These are phyloP conservation scores for Platysternon megacephalum DNA, from an alignment of 2,113 vertebrate genomes.

Conservation along the genomic window DNA sequence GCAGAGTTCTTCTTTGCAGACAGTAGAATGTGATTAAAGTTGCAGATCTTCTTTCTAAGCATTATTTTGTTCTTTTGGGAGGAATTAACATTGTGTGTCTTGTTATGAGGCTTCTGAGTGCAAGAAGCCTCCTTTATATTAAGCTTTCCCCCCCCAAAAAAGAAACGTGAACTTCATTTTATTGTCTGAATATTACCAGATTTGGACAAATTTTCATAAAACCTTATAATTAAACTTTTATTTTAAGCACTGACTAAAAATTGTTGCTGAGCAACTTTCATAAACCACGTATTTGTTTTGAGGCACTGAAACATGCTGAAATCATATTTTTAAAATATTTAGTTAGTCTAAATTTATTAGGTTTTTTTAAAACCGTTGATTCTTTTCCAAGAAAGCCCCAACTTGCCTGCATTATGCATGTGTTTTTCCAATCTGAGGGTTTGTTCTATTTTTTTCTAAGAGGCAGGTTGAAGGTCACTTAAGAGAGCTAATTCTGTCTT, in stretches of 20 bases:
- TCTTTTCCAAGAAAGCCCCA: neutral
- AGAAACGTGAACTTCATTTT: neutral
- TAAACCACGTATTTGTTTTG: conserved; percentile 32
- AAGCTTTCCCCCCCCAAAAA: neutral
- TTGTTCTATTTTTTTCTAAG: neutral
- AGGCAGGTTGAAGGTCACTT: neutral
- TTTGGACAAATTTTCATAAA: conserved; percentile 45
- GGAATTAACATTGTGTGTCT: neutral
- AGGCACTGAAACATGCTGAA: conserved; percentile 21
- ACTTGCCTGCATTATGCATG: neutral
- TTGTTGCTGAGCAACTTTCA: neutral
- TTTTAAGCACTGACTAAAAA: conserved; percentile 2
- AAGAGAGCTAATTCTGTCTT: neutral
- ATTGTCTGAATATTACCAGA: neutral
- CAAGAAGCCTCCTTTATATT: neutral
- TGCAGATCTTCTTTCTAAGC: neutral
- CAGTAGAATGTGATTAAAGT: rapidly evolving
- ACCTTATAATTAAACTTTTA: neutral
- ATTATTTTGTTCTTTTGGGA: conserved; percentile 8
- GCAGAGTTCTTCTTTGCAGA: neutral
- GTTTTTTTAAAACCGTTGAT: neutral
- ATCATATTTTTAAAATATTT: conserved; percentile 4
- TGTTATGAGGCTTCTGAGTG: neutral
- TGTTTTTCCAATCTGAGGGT: conserved; percentile 6
- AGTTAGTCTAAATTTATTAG: neutral